Evolutionary conservation across 2,113 vertebrate species (phyloP), one percentile per base, ranked within the genome.

Genomic region (Macheiramphus alcinus): DNA sequence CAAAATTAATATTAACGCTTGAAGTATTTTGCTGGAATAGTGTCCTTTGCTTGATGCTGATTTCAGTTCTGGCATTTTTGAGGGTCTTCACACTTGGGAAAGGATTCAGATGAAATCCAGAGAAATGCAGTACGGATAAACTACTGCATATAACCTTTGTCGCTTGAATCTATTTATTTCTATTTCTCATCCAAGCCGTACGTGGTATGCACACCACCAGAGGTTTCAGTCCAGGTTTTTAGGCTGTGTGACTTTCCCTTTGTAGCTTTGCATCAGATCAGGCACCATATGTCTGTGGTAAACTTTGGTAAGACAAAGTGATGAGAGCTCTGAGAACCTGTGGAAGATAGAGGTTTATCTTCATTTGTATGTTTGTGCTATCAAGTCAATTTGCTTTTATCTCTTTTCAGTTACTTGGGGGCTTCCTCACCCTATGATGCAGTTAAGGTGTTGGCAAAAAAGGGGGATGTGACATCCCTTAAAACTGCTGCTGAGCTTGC

Each of bases 361-460:
- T 66, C 12, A 38, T 67, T 43, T 71, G 11, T 26, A 6, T 23
- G 14, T 42, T 66, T 79, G 29, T 70, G 61, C 38, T 70, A 5
- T n/a, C 22, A 61, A 26, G 13, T 71, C 8, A 5, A n/a, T 86
- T 74, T 90, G n/a, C 40, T 68, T 56, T 80, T 85, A 12, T 93
- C 12, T 96, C 88, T 95, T 52, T 79, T 8, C 92, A 99, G 99
- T 97, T 99, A 99, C 85, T 97, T 99, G 52, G 99, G 99, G 4
- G 98, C 98, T 7, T 97, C 98, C 8, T 98, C 98, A 29, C 97
- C 98, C 52, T 99, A 99, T 16, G 99, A 99, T 65, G 99, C 99
- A 1, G 99, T 99, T 72, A 99, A 99, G 96, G 99, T 99, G 61
- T 91, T 99, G 79, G 97, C 99, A 78, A 99, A 98, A 97, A 99